A percentile compares a stretch with the other conserved stretches of the same genome.
These are phyloP conservation scores for Drosophila buzzatii DNA, from an alignment of 2,888 invertebrate species.

Conservation along the genomic window DNA sequence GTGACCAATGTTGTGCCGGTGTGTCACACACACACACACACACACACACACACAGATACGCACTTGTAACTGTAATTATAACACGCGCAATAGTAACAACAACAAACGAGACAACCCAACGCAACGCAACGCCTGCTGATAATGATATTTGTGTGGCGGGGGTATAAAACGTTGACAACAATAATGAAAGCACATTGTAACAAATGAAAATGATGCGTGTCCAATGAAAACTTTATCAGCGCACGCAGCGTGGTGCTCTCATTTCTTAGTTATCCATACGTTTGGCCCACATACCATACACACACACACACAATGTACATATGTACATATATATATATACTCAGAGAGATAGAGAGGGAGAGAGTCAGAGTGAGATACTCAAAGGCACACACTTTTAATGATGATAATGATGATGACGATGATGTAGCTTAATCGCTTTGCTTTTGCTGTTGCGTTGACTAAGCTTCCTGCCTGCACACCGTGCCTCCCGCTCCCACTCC, in stretches of 20 bases:
- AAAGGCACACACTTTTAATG: conserved; percentile 1
- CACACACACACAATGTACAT: conserved; percentile 7
- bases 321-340: conserved; percentile 18
- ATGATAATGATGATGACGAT: conserved; percentile 43
- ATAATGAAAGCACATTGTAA: conserved; percentile 43
- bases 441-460: conserved; percentile 37
- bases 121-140: conserved; percentile 28
- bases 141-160: conserved; percentile 25
- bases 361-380: neutral
- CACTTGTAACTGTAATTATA: conserved; percentile 57
- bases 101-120: neutral
- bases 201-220: conserved; percentile 61
- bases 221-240: conserved; percentile 66
- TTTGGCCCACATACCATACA: conserved; percentile 49
- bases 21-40: conserved; percentile 19
- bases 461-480: conserved; percentile 34
- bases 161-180: conserved; percentile 28
- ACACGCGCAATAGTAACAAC: conserved; percentile 9
- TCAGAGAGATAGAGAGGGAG: neutral
- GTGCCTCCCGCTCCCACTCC: conserved; percentile 13
- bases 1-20: conserved; percentile 25
- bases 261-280: conserved; percentile 49
- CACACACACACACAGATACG: conserved; percentile 14
- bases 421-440: conserved; percentile 55
- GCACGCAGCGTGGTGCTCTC: conserved; percentile 43